phyloP scores from a whole-genome alignment of 2,888 invertebrate species.

The Tinea trinotella region DNA sequence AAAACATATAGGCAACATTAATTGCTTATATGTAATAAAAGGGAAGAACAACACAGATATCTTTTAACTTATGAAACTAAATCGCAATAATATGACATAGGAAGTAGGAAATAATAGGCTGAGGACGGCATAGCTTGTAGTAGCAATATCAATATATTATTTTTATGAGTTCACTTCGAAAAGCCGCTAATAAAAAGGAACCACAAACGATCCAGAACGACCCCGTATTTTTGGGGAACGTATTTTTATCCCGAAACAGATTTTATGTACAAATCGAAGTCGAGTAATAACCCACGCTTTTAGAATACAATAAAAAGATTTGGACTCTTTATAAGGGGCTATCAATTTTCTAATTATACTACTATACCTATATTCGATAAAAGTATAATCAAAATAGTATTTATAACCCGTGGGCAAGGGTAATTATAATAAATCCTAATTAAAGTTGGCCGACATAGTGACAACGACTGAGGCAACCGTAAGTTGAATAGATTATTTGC shows the following conservation, averaged over 20 bases:
- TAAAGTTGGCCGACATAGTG: too few relatives aligned
- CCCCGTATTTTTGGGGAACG: conserved; percentile 18
- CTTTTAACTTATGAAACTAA: neutral
- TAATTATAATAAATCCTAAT: too few relatives aligned
- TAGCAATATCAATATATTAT: conserved; percentile 20
- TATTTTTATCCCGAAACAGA: conserved; percentile 17
- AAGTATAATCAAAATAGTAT: too few relatives aligned
- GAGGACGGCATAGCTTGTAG: conserved; percentile 10
- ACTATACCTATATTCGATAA: too few relatives aligned
- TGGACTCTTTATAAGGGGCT: neutral
- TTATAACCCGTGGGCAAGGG: too few relatives aligned
- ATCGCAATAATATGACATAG: neutral
- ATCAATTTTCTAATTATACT: conserved; percentile 1
- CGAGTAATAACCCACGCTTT: neutral
- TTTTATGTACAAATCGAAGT: conserved; percentile 13
- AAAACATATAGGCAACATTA: too few relatives aligned
- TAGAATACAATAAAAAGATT: neutral
- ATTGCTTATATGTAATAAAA: neutral
- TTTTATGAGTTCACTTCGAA: conserved; percentile 19
- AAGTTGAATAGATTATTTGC: too few relatives aligned
- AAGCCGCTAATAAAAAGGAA: conserved; percentile 20
- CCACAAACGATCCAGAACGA: conserved; percentile 18
- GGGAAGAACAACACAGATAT: neutral
- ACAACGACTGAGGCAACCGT: too few relatives aligned
- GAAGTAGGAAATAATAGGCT: conserved; percentile 14